A percentile compares a stretch with the other conserved stretches of the same genome.
phyloP scores from a whole-genome alignment of 2,113 vertebrate genomes.

The Tetraodon nigroviridis region DNA sequence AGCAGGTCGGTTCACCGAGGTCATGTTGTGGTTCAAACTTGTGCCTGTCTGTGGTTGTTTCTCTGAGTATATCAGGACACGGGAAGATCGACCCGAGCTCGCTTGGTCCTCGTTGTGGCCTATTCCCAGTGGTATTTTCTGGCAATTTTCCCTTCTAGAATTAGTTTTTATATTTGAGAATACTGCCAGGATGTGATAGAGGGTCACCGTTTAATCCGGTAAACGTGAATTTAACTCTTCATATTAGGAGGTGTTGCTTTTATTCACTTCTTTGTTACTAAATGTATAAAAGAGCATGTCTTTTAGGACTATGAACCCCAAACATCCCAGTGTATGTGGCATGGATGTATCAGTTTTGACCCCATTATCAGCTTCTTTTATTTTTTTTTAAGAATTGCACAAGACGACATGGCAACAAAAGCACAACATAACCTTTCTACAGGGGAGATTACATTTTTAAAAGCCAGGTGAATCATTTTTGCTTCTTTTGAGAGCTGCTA shows the following conservation, averaged over 20 bases:
- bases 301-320: slow-evolving; percentile 39
- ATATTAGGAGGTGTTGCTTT: slow-evolving; percentile 17
- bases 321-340: slow-evolving; percentile 50
- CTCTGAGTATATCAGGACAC: slow-evolving; percentile 65
- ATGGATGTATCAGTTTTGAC: slow-evolving; percentile 41
- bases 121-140: slow-evolving; percentile 58
- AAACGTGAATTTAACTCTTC: slow-evolving; percentile 33
- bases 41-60: slow-evolving; percentile 76
- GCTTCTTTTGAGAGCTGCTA: slow-evolving; percentile 15
- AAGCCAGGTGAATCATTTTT: slow-evolving; percentile 14
- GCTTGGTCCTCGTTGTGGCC: slow-evolving; percentile 66
- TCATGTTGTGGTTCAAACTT: slow-evolving; percentile 69
- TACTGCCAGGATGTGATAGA: slow-evolving; percentile 31
- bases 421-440: slow-evolving; percentile 36
- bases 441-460: slow-evolving; percentile 5
- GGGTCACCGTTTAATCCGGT: slow-evolving; percentile 33
- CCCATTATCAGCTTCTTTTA: slow-evolving; percentile 20
- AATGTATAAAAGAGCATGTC: slow-evolving; percentile 64
- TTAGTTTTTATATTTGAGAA: slow-evolving; percentile 57
- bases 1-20: slow-evolving; percentile 46
- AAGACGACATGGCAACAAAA: slow-evolving; percentile 13
- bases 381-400: slow-evolving; percentile 20
- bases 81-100: slow-evolving; percentile 60
- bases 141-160: slow-evolving; percentile 60
- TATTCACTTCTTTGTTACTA: slow-evolving; percentile 25